A percentile compares a stretch with the other conserved stretches of the same genome.
These are phyloP conservation scores for Plusia festucae DNA, from an alignment of 2,888 invertebrate species.

Conservation along the genomic window DNA sequence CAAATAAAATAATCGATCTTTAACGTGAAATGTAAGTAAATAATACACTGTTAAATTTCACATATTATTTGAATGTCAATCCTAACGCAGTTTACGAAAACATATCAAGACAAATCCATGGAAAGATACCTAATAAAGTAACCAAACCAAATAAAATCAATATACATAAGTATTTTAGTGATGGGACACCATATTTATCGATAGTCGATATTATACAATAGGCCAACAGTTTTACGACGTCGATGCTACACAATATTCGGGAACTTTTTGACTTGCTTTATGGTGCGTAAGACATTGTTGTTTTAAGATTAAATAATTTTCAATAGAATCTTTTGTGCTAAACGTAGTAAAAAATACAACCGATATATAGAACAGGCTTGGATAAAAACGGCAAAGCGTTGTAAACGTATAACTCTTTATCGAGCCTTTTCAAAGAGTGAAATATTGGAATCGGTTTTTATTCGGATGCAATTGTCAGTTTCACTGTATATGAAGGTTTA, in stretches of 20 bases:
- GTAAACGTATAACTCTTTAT: neutral
- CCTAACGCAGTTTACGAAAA: neutral
- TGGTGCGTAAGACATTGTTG: conserved; percentile 44
- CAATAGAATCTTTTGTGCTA: conserved; percentile 11
- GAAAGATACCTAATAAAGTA: conserved; percentile 26
- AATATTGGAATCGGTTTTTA: conserved; percentile 8
- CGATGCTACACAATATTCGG: conserved; percentile 43
- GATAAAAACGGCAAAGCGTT: neutral
- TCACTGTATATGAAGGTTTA: neutral
- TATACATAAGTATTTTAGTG: conserved; percentile 45
- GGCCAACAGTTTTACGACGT: conserved; percentile 67
- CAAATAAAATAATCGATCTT: neutral
- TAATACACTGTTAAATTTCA: neutral
- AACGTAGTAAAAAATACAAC: conserved; percentile 8
- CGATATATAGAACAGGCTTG: neutral
- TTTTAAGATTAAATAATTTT: conserved; percentile 42
- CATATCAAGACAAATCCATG: conserved; percentile 11
- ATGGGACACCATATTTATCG: conserved; percentile 65
- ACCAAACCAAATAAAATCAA: conserved; percentile 32
- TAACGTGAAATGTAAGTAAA: neutral
- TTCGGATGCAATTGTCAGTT: conserved; percentile 3
- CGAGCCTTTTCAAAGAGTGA: conserved; percentile 2
- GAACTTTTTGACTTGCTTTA: conserved; percentile 48
- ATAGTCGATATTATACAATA: conserved; percentile 68
- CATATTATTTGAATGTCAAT: neutral